A percentile compares a stretch with the other conserved stretches of the same genome.
phyloP scores from a whole-genome alignment of 2,797 vertebrate genomes.

The Syngnathus acus region DNA sequence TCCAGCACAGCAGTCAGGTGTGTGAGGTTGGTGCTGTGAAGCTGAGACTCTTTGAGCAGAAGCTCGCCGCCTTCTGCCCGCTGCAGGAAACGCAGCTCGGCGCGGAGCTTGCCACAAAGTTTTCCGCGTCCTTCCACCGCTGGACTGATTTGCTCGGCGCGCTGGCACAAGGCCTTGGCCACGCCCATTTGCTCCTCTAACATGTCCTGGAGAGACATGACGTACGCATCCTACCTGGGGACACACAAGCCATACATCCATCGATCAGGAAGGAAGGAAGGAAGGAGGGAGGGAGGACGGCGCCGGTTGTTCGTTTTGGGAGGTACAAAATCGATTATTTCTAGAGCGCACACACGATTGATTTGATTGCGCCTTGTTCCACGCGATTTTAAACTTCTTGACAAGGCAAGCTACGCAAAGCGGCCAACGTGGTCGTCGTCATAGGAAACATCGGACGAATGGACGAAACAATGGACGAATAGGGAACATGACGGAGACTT shows the following conservation, averaged over 20 bases:
- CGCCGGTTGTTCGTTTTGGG: too few relatives aligned
- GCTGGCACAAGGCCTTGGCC: slow-evolving; percentile 78
- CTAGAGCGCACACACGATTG: too few relatives aligned
- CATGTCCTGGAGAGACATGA: slow-evolving; percentile 78
- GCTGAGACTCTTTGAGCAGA: slow-evolving; percentile 84
- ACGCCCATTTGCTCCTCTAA: slow-evolving; percentile 77
- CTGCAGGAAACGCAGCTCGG: slow-evolving; percentile 85
- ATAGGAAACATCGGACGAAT: background rate
- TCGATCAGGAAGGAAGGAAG: too few relatives aligned
- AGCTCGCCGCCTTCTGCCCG: slow-evolving; percentile 81
- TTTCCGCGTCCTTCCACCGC: slow-evolving; percentile 84
- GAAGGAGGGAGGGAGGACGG: too few relatives aligned
- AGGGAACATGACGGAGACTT: slow-evolving; percentile 7
- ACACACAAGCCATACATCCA: background rate
- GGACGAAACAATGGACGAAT: background rate
- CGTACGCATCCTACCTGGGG: slow-evolving; percentile 74
- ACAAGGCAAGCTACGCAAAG: background rate
- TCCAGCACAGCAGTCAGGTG: slow-evolving; percentile 87
- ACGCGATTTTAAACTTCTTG: background rate
- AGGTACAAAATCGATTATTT: too few relatives aligned
- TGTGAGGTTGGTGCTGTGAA: slow-evolving; percentile 93
- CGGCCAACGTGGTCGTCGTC: background rate
- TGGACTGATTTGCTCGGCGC: slow-evolving; percentile 75
- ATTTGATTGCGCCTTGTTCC: too few relatives aligned
- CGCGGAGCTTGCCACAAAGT: slow-evolving; percentile 82